Conservation (phyloP, 2,888 invertebrate species). For the Troglohyphantes excavatus region DNA sequence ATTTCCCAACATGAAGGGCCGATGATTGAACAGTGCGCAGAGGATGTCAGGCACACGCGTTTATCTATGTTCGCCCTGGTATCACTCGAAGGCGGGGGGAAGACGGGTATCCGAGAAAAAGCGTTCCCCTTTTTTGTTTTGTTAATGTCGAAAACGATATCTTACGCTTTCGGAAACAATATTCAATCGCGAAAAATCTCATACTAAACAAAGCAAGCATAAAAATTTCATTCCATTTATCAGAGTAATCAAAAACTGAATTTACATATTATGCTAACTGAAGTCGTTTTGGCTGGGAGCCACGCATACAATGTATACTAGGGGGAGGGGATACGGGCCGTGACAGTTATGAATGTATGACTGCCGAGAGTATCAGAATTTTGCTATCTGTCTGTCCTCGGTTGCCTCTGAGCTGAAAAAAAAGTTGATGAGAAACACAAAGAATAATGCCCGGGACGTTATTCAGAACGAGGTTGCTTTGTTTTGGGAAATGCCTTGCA, state of each 20-base stretch:
- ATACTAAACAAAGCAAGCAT: slow-evolving; percentile 77
- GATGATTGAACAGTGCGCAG: slow-evolving; percentile 36
- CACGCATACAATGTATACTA: slow-evolving; percentile 43
- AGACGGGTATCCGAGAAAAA: background rate
- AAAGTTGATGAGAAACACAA: slow-evolving; percentile 57
- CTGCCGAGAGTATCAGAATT: slow-evolving; percentile 71
- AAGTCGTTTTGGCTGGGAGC: slow-evolving; percentile 77
- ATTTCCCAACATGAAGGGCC: slow-evolving; percentile 15
- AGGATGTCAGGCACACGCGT: slow-evolving; percentile 31
- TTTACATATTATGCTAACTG: slow-evolving; percentile 79
- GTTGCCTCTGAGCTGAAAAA: slow-evolving; percentile 23
- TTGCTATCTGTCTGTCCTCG: slow-evolving; percentile 61
- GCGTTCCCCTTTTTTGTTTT: slow-evolving; percentile 19
- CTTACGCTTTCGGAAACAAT: slow-evolving; percentile 77
- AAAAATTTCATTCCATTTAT: slow-evolving; percentile 79
- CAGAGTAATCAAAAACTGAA: slow-evolving; percentile 78
- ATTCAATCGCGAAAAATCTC: slow-evolving; percentile 77
- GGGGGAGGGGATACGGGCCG: slow-evolving; percentile 25
- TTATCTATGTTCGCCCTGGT: background rate
- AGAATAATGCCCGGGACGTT: slow-evolving; percentile 56
- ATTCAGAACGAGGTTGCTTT: slow-evolving; percentile 51
- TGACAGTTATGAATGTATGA: slow-evolving; percentile 78
- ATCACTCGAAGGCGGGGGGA: background rate
- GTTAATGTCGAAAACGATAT: slow-evolving; percentile 69
- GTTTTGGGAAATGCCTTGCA: slow-evolving; percentile 19